A percentile compares a stretch with the other conserved stretches of the same genome.
Conservation (phyloP, 2,113 vertebrate genomes). For the Laticauda laticaudata region DNA sequence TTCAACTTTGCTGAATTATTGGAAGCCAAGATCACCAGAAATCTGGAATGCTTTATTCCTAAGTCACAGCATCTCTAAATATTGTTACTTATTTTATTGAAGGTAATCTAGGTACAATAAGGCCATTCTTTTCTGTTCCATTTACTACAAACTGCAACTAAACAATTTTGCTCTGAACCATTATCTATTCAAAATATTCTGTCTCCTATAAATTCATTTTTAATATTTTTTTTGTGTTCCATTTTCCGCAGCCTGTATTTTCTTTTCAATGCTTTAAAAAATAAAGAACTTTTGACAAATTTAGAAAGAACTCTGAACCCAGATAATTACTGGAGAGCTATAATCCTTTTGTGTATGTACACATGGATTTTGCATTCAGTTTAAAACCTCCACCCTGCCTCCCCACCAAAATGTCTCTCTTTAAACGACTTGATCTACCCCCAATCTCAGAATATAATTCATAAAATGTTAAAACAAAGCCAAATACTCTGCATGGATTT, state of each 20-base stretch:
- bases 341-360: neutral
- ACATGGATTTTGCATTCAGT: neutral
- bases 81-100: neutral
- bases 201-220: neutral
- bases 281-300: neutral
- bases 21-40: neutral
- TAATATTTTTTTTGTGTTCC: neutral
- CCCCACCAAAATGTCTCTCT: neutral
- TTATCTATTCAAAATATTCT: neutral
- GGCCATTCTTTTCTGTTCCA: neutral
- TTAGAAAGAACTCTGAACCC: slow-evolving; percentile 4
- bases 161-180: neutral
- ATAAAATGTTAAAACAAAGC: neutral
- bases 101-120: neutral
- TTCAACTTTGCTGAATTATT: neutral
- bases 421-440: neutral
- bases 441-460: neutral
- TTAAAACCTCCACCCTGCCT: neutral
- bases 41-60: neutral
- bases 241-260: neutral
- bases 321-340: neutral
- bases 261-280: neutral
- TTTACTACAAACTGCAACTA: neutral
- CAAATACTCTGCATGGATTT: neutral
- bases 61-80: neutral